A percentile compares a stretch with the other conserved stretches of the same genome.
Conservation (phyloP, 2,797 vertebrate genomes). For the Aeoliscus strigatus region DNA sequence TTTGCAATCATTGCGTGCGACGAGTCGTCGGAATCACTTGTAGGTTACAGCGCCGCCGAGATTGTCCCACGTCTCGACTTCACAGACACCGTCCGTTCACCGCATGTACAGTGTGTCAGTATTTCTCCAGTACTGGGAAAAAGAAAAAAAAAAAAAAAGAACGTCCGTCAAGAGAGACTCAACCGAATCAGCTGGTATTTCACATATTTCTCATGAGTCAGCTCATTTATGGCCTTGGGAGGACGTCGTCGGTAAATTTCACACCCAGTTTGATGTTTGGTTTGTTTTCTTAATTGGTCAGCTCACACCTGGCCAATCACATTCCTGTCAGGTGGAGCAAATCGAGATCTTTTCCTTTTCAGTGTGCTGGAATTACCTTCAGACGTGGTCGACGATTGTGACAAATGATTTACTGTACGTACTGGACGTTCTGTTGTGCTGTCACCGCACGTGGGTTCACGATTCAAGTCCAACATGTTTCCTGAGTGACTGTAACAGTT, state of each 20-base stretch:
- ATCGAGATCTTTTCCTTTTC: slow-evolving; percentile 25
- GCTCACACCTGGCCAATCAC: slow-evolving; percentile 56
- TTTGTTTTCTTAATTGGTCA: not conserved
- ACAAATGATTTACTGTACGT: slow-evolving; percentile 24
- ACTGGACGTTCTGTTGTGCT: slow-evolving; percentile 37
- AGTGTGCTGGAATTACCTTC: slow-evolving; percentile 17
- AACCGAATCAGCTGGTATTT: no score
- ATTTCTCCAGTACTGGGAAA: slow-evolving; percentile 26
- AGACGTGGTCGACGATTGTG: slow-evolving; percentile 29
- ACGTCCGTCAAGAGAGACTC: no score
- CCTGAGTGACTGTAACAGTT: slow-evolving; percentile 36
- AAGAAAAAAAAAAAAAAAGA: no score
- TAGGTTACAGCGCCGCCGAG: slow-evolving; percentile 23
- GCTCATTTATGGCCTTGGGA: no score
- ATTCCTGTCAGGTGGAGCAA: slow-evolving; percentile 62
- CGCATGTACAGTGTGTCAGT: slow-evolving; percentile 47
- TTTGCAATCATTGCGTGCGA: slow-evolving; percentile 46
- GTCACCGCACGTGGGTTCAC: no score
- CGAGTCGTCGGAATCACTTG: not conserved
- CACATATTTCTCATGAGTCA: no score
- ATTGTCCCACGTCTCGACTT: no score
- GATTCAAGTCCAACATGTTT: no score
- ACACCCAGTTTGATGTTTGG: no score
- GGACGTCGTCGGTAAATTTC: no score
- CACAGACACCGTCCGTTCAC: slow-evolving; percentile 41